Conservation (phyloP, 2,888 invertebrate genomes). For the Eupeodes luniger region DNA sequence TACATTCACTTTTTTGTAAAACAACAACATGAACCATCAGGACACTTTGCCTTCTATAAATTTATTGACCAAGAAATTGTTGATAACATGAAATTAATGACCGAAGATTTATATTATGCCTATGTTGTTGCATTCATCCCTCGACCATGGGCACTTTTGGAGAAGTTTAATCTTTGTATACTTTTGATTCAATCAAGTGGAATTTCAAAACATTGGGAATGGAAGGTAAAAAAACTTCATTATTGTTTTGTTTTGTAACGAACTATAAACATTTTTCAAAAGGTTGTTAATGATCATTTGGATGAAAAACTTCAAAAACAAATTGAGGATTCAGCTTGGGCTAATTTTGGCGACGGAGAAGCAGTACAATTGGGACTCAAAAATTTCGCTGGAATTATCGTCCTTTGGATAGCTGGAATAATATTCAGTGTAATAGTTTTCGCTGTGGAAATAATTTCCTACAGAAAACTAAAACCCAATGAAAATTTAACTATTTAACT, state of each 20-base stretch:
- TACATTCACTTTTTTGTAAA: too few relatives aligned
- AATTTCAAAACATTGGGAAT: slow-evolving; percentile 88
- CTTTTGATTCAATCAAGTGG: slow-evolving; percentile 87
- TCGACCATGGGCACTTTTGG: slow-evolving; percentile 87
- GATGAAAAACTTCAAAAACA: slow-evolving; percentile 80
- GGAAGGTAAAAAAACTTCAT: slow-evolving; percentile 74
- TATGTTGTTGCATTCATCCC: slow-evolving; percentile 87
- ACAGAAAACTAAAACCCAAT: neutral
- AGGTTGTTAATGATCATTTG: slow-evolving; percentile 79
- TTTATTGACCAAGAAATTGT: slow-evolving; percentile 87
- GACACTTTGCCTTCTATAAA: slow-evolving; percentile 88
- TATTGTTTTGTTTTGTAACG: neutral
- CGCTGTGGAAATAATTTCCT: slow-evolving; percentile 73
- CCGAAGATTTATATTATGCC: slow-evolving; percentile 88
- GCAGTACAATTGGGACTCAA: slow-evolving; percentile 80
- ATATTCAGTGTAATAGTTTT: slow-evolving; percentile 77
- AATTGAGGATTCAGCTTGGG: slow-evolving; percentile 79
- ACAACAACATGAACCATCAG: slow-evolving; percentile 82
- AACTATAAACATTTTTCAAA: neutral
- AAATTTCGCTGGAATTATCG: slow-evolving; percentile 81
- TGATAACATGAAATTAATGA: slow-evolving; percentile 86
- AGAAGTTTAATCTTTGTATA: slow-evolving; percentile 85
- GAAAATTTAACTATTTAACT: neutral
- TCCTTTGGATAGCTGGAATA: slow-evolving; percentile 81
- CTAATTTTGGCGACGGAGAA: slow-evolving; percentile 77